These are phyloP conservation scores for Drosophila austrosaltans DNA, from an alignment of 2,888 invertebrate genomes.

Conservation along the genomic window DNA sequence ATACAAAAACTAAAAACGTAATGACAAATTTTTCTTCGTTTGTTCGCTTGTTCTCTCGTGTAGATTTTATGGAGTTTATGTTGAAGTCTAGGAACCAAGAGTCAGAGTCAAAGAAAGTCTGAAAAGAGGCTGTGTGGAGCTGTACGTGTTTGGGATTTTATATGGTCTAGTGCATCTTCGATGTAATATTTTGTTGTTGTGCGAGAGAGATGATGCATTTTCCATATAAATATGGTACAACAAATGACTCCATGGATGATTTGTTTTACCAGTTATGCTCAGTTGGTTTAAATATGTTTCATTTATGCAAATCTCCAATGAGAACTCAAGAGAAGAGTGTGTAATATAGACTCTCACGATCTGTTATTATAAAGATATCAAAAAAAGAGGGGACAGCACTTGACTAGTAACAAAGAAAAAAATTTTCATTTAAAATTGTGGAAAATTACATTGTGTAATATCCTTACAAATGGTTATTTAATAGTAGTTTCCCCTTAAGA, in stretches of 20 bases:
- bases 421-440: too few relatives aligned
- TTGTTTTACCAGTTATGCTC: neutral
- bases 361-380: too few relatives aligned
- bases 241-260: neutral
- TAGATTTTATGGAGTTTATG: constrained; percentile 41
- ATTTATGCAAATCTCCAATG: too few relatives aligned
- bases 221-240: constrained; percentile 7
- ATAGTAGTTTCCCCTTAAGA: constrained; percentile 6
- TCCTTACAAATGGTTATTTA: constrained; percentile 1
- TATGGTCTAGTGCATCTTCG: constrained; percentile 6
- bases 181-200: constrained; percentile 1
- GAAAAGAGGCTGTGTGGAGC: neutral
- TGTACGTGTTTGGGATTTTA: constrained; percentile 12
- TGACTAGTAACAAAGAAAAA: too few relatives aligned
- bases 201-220: constrained; percentile 2
- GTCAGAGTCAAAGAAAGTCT: neutral
- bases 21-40: constrained; percentile 57
- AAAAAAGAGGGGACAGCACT: too few relatives aligned
- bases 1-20: constrained; percentile 39
- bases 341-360: neutral
- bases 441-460: too few relatives aligned
- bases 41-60: neutral
- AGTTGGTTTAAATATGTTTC: neutral
- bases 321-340: neutral
- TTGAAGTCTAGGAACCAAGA: constrained; percentile 27